A percentile compares a stretch with the other conserved stretches of the same genome.
These are phyloP conservation scores for human (Homo sapiens) DNA, from an alignment of 2,113 vertebrate species.

Conservation along the genomic window DNA sequence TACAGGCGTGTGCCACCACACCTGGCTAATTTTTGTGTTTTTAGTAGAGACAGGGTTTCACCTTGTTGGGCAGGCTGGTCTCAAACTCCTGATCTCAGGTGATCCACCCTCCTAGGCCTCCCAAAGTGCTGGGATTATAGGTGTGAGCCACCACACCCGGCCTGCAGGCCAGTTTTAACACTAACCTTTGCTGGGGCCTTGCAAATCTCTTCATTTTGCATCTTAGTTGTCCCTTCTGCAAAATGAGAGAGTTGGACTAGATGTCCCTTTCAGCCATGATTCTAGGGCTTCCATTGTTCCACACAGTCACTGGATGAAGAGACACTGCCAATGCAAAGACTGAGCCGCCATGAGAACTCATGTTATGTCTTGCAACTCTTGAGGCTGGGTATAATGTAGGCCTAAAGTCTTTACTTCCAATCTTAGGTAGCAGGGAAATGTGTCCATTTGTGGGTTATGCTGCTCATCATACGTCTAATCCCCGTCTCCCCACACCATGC, in stretches of 20 bases:
- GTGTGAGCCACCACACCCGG: neutral
- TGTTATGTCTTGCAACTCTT: neutral
- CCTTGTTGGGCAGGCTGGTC: too few relatives aligned
- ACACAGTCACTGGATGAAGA: neutral
- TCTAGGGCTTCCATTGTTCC: neutral
- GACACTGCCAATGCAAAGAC: neutral
- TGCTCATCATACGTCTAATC: neutral
- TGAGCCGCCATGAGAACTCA: neutral
- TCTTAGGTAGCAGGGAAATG: neutral
- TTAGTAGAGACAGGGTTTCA: too few relatives aligned
- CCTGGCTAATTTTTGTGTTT: too few relatives aligned
- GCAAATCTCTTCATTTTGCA: neutral
- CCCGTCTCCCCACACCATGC: neutral
- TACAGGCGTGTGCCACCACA: too few relatives aligned
- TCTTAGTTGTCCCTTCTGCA: neutral
- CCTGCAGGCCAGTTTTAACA: neutral
- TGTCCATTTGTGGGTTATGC: neutral
- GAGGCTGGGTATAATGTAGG: neutral
- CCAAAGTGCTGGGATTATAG: too few relatives aligned
- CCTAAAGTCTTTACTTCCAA: neutral
- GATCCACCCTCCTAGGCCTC: too few relatives aligned
- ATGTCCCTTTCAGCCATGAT: neutral
- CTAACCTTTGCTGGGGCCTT: neutral
- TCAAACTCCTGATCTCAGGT: too few relatives aligned
- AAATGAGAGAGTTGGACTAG: neutral